Evolutionary conservation across 2,113 vertebrate genomes (phyloP), one percentile per base, ranked within the genome.

Genomic region (Hystrix brachyura): DNA sequence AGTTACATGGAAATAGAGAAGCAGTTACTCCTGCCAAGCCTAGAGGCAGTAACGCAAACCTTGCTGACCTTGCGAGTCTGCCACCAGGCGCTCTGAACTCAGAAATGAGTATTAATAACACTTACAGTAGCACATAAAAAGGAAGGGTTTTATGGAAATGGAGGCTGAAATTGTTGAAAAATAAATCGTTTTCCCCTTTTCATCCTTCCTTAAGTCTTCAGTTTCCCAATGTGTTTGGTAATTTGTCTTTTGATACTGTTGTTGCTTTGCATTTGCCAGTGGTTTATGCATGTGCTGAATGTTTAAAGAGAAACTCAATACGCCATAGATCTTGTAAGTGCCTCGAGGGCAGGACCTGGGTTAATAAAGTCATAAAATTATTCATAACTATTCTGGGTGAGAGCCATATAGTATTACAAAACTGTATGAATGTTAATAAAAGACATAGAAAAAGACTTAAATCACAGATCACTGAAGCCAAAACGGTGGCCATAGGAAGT

Each of bases 321-420:
- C 94, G 94, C 90, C 88, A 74, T 96, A 97, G 95, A 97, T 97
- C 96, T 95, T 82, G 18, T 90, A 96, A 94, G 94, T 97, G 85
- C 97, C 96, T 97, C 15, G 53, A 97, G 96, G 97, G 96, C 96
- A 97, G 95, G 95, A 92, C 97, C 95, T 96, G 81, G 96, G 90
- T 96, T 97, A 97, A 98, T 95, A 97, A 97, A 97, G 92, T 96
- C 94, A 96, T 94, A 97, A 97, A 97, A 97, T 98, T 98, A 97
- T 97, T 98, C 97, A 97, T 97, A 97, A 97, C 69, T 72, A 96
- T 94, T 91, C 81, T 88, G 92, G 92, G 94, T 92, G 92, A 97
- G 51, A 74, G 71, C 96, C 90, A 87, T 87, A 94, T 85, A 94
- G 85, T 96, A 78, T 92, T 96, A 96, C 12, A 91, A 88, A 97